Evolutionary conservation across 1,140 invertebrate species (phyloP).

Genomic region (Conus ventricosus): DNA sequence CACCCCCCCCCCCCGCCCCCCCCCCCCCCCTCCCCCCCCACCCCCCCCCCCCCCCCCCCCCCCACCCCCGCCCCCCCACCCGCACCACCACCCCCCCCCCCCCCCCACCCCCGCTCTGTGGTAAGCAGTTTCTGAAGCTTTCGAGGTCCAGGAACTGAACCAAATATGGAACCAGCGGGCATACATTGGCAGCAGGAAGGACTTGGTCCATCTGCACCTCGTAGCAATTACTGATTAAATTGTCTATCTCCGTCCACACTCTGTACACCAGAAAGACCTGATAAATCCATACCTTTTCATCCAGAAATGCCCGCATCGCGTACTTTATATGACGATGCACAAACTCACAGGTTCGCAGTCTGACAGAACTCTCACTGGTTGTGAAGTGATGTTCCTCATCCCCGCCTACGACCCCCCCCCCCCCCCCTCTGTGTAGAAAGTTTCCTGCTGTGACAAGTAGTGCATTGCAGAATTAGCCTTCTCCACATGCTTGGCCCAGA

Average conservation of each 20-base stretch:
- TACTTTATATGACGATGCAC: slow-evolving; percentile 15
- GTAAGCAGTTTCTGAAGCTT: slow-evolving; percentile 26
- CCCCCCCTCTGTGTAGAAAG: too few relatives aligned
- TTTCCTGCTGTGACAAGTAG: slow-evolving; percentile 34
- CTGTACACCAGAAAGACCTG: slow-evolving; percentile 1
- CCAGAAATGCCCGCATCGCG: slow-evolving; percentile 14
- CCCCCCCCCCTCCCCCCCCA: too few relatives aligned
- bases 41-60: too few relatives aligned
- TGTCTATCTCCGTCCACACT: slow-evolving; percentile 37
- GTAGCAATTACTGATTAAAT: slow-evolving; percentile 47
- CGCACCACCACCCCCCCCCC: too few relatives aligned
- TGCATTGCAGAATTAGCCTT: slow-evolving; percentile 34
- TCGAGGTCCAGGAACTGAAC: slow-evolving; percentile 25
- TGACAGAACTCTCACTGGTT: slow-evolving; percentile 39
- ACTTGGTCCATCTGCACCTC: slow-evolving; percentile 27
- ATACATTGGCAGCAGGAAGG: background rate
- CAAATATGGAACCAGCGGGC: slow-evolving; percentile 35
- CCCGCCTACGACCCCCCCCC: too few relatives aligned
- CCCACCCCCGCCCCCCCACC: too few relatives aligned
- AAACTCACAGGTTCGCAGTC: slow-evolving; percentile 44
- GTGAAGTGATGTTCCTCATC: slow-evolving; percentile 38
- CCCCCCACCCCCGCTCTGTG: background rate
- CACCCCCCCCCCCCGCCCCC: too few relatives aligned
- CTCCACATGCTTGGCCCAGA: slow-evolving; percentile 1
- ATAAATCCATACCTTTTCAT: background rate